phyloP scores from a whole-genome alignment of 2,797 vertebrate genomes.

The Chloroceryle amazona region DNA sequence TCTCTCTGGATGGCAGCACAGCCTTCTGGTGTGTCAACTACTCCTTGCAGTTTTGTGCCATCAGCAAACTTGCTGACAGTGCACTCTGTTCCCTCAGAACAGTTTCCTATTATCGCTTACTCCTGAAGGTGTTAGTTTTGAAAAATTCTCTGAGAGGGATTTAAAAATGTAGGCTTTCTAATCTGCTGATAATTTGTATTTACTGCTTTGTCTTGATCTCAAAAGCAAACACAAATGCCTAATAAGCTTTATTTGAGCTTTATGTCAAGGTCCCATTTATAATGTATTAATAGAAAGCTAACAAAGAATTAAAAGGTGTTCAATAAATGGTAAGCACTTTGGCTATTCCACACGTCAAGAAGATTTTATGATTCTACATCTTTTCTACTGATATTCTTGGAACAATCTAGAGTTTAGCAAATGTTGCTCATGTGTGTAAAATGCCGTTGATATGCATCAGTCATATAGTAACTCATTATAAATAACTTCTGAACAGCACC shows the following conservation, averaged over 20 bases:
- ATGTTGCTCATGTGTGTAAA: background rate
- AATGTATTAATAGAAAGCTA: background rate
- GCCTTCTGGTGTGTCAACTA: too few species aligned
- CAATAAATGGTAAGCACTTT: background rate
- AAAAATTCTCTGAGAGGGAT: background rate
- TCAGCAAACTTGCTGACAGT: too few species aligned
- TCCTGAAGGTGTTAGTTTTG: background rate
- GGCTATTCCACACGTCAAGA: background rate
- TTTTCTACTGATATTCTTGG: background rate
- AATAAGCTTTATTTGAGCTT: background rate
- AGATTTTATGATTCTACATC: background rate
- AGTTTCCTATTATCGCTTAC: background rate
- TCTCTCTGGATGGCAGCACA: too few species aligned
- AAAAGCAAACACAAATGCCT: background rate
- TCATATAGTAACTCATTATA: background rate
- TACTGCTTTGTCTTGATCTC: background rate
- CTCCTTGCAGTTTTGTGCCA: too few species aligned
- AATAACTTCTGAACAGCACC: background rate
- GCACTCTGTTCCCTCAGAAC: too few species aligned
- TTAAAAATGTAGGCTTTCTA: background rate
- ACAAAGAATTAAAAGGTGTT: background rate
- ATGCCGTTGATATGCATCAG: background rate
- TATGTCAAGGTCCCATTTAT: background rate
- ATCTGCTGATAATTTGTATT: background rate
- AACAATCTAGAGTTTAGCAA: background rate